phyloP scores from a whole-genome alignment of 2,888 invertebrate genomes.

The Tromatobia lineatoria region DNA sequence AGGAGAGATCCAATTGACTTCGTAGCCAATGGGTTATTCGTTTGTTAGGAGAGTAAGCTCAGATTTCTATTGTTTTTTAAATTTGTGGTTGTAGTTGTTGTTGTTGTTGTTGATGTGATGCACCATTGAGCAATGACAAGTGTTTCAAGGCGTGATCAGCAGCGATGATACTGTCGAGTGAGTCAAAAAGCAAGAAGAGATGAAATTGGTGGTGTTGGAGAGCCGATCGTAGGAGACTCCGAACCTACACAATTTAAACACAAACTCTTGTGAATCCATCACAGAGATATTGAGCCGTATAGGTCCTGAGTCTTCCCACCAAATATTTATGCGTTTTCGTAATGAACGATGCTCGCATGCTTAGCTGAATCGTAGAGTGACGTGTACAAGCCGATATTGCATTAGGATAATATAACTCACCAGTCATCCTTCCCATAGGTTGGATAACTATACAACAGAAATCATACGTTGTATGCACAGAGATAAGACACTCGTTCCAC shows the following conservation, averaged over 20 bases:
- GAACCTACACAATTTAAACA: constrained; percentile 15
- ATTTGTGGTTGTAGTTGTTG: background rate
- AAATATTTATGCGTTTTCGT: constrained; percentile 18
- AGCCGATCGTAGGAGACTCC: constrained; percentile 14
- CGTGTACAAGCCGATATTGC: constrained; percentile 61
- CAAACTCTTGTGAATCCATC: background rate
- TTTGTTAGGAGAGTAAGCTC: constrained; percentile 45
- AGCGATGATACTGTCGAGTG: constrained; percentile 33
- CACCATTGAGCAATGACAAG: constrained; percentile 38
- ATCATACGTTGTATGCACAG: constrained; percentile 81
- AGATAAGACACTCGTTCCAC: constrained; percentile 50
- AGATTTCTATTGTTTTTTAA: constrained; percentile 21
- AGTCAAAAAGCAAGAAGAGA: constrained; percentile 31
- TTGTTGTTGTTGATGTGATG: constrained; percentile 22
- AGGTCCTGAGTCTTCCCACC: background rate
- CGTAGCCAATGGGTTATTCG: constrained; percentile 49
- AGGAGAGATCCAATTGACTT: constrained; percentile 62
- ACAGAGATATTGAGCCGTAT: background rate
- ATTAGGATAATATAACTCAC: constrained; percentile 85
- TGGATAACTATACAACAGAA: constrained; percentile 86
- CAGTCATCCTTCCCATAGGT: constrained; percentile 88
- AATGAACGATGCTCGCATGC: constrained; percentile 67
- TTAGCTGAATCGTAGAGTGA: constrained; percentile 70
- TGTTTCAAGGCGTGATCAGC: constrained; percentile 20
- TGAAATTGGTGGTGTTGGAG: constrained; percentile 36